Percentiles rank a stretch among this genome's conserved stretches.
Evolutionary conservation across 2,888 invertebrate species (phyloP).

Genomic region (Euplexia lucipara): DNA sequence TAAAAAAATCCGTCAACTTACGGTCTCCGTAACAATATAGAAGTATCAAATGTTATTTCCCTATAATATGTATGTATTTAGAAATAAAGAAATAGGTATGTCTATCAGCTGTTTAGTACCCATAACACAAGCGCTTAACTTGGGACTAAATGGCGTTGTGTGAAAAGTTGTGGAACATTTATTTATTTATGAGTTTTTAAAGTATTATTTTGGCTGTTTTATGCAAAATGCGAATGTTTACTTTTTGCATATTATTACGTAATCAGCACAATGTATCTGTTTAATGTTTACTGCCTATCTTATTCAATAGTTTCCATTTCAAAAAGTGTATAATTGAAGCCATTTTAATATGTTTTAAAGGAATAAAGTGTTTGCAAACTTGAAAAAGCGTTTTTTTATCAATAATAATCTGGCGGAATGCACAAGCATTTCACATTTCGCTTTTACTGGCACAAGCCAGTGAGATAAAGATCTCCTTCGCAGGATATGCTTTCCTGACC

Average conservation of each 20-base stretch:
- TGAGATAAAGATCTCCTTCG: no score
- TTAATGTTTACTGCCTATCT: constrained; percentile 35
- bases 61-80: background rate
- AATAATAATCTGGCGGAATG: background rate
- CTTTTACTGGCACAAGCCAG: no score
- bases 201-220: constrained; percentile 30
- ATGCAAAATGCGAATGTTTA: constrained; percentile 17
- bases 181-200: background rate
- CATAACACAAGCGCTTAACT: no score
- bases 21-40: no score
- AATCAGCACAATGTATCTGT: constrained; percentile 57
- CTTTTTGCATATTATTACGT: constrained; percentile 26
- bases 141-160: no score
- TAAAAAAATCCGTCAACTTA: no score
- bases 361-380: constrained; percentile 74
- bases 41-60: background rate
- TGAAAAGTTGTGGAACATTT: no score
- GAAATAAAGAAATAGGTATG: no score
- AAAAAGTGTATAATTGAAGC: constrained; percentile 57
- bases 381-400: constrained; percentile 38
- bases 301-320: constrained; percentile 50
- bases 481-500: no score
- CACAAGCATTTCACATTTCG: no score
- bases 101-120: no score
- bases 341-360: constrained; percentile 59